phyloP scores from a whole-genome alignment of 2,797 vertebrate genomes.

The Brotogeris chrysoptera region DNA sequence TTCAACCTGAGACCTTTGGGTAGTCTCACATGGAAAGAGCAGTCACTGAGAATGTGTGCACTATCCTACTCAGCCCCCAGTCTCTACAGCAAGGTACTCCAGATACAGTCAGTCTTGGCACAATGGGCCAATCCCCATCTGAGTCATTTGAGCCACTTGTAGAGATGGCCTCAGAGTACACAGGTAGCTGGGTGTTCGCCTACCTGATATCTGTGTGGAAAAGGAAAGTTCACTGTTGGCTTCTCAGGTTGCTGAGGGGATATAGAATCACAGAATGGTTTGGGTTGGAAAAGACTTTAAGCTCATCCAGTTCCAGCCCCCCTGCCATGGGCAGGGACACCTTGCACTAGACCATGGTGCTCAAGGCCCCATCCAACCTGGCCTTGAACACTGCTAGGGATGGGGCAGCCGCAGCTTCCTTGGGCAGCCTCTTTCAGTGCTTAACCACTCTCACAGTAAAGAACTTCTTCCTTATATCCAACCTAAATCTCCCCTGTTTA shows the following conservation, averaged over 20 bases:
- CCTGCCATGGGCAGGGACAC: background rate
- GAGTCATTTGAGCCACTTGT: background rate
- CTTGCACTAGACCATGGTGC: background rate
- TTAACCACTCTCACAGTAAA: background rate
- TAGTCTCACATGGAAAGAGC: background rate
- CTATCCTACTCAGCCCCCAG: background rate
- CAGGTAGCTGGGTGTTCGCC: background rate
- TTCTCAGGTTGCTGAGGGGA: background rate
- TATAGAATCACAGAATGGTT: background rate
- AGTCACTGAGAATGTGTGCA: background rate
- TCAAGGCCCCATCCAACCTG: background rate
- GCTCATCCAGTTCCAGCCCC: background rate
- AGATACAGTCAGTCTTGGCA: background rate
- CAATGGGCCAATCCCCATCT: background rate
- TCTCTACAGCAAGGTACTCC: background rate
- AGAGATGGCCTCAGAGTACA: background rate
- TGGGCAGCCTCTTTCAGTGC: background rate
- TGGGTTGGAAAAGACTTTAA: background rate
- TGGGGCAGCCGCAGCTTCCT: background rate
- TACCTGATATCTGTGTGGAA: background rate
- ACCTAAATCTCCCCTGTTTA: background rate
- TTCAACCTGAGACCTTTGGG: background rate
- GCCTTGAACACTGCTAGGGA: background rate
- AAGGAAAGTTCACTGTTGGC: background rate
- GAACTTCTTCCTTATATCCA: background rate